Evolutionary conservation across 1,140 invertebrate species (phyloP), one percentile per base, ranked within the genome.

Genomic region (Pogonomyrmex californicus): DNA sequence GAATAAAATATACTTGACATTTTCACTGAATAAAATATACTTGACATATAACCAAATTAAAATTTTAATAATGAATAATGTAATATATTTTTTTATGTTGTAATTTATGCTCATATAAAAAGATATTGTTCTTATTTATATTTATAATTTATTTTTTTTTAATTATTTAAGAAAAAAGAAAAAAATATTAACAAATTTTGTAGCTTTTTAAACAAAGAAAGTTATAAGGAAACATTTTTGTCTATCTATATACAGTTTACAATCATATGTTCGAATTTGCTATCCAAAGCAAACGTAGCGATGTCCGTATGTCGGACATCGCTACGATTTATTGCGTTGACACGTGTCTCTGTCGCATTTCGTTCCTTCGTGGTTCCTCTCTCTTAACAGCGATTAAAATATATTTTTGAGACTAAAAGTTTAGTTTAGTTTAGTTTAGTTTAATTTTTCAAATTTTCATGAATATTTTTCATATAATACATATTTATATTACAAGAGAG

Each of bases 321-420:
- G 90, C 75, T 66, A 95, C 93, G 94, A 95, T 95, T 95, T 95
- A 95, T 95, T 93, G 94, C 92, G 88, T 90, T 90, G 93, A 93
- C 95, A 95, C 93, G 94, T 95, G 95, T 92, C 87, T 86, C 85
- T 82, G 79, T 70, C 68, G 79, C 75, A 75, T 79, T 85, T 88
- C 83, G 60, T 76, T 51, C 3, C 51, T 77, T 86, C 71, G 79
- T 51, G 60, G 44, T 10, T 75, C 49, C 65, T 76, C 83, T 86
- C 78, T 85, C 79, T 85, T 90, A 87, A 90, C 79, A 41, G 62
- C 79, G 89, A 91, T 91, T 91, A 91, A 91, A 91, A 91, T 90
- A 91, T 86, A 91, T 88, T 87, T 83, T 90, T 79, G 62, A 65
- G 49, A 73, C 75, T 86, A 79, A 71, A 85, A 58, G 23, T 23